Evolutionary conservation across 2,113 vertebrate species (phyloP), one percentile per base, ranked within the genome.

Genomic region (Tetraodon nigroviridis): DNA sequence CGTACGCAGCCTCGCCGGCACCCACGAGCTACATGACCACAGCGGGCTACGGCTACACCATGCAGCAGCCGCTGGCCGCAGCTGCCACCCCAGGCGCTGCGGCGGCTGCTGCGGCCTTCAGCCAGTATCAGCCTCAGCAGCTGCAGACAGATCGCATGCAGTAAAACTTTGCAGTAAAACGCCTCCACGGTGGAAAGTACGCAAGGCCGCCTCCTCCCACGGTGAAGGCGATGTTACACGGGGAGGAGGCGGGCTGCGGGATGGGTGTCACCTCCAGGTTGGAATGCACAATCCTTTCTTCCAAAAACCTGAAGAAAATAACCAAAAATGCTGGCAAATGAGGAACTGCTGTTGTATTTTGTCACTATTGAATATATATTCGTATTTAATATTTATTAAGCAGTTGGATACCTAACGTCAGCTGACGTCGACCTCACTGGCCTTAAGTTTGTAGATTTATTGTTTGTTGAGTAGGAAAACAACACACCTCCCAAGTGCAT

Each of bases 61-160:
- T 97, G 56, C 95, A 97, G 85, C 95, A 97, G 87, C 95, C 94
- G 19, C 87, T 97, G 8, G 77, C 93, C 1, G 87, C 93, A 0
- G 91, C 94, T 0, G 92, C 93, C 57, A 88, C 87, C 46, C 83
- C 87, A 1, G 87, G 86, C 0, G 94, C 94, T 0, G 92, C 93
- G 0, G 92, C 94, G 0, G 92, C 94, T 0, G 94, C 93, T 0
- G 92, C 93, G 0, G 94, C 94, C 2, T 97, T 95, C 5, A 92
- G 93, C 75, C 95, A 96, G 80, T 96, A 97, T 73, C 95, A 97
- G 67, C 94, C 94, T 29, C 95, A 95, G 82, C 93, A 96, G 89
- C 93, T 95, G 83, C 95, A 95, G 77, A 88, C 95, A 11, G 95
- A 98, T 78, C 93, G 93, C 67, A 95, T 98, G 92, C 94, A 97